Evolutionary conservation across 2,113 vertebrate species (phyloP).

Genomic region (Perca fluviatilis): DNA sequence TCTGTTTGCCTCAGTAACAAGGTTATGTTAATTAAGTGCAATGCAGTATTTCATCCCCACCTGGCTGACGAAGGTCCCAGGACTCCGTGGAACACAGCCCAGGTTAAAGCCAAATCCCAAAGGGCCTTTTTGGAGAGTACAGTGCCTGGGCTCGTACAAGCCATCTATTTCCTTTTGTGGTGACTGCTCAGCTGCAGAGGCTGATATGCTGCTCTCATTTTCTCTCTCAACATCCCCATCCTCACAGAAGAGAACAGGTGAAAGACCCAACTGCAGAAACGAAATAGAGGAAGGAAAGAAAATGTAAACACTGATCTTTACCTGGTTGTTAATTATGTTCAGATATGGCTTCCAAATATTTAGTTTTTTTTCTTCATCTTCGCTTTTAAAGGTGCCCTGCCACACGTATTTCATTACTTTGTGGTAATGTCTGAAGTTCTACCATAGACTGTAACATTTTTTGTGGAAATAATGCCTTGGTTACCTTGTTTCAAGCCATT

Average conservation of each 20-base stretch:
- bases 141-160: conserved; percentile 61
- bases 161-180: conserved; percentile 20
- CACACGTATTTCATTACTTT: too few species aligned
- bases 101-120: conserved; percentile 84
- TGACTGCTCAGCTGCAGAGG: conserved; percentile 16
- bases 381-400: not conserved
- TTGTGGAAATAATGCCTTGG: too few species aligned
- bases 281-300: not conserved
- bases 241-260: conserved; percentile 89
- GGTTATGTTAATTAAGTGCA: not conserved
- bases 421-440: too few species aligned
- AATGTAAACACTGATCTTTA: not conserved
- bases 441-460: too few species aligned
- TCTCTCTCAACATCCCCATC: conserved; percentile 53
- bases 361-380: not conserved
- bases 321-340: not conserved
- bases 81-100: conserved; percentile 61
- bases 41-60: conserved; percentile 61
- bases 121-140: conserved; percentile 71
- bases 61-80: conserved; percentile 82
- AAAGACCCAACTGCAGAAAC: conserved; percentile 88
- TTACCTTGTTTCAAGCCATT: too few species aligned
- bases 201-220: conserved; percentile 23
- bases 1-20: not conserved
- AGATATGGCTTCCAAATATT: not conserved